Evolutionary conservation across 2,888 invertebrate genomes (phyloP).

Genomic region (Drosophila affinis): DNA sequence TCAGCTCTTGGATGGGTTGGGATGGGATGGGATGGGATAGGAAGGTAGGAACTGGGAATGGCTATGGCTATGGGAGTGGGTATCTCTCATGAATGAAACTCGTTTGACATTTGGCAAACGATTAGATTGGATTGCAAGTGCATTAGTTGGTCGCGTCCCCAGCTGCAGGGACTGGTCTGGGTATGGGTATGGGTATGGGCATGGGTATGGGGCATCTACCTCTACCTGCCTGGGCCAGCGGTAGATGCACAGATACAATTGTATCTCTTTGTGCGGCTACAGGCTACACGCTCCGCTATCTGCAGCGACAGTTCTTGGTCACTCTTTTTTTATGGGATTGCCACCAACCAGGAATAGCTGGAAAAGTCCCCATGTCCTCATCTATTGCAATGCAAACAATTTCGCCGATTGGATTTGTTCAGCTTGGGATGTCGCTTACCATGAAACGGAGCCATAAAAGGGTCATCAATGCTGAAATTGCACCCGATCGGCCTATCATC

Average conservation of each 20-base stretch:
- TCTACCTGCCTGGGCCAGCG: conserved; percentile 49
- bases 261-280: conserved; percentile 55
- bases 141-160: conserved; percentile 58
- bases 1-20: neutral
- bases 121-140: conserved; percentile 70
- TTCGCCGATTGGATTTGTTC: conserved; percentile 43
- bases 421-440: conserved; percentile 26
- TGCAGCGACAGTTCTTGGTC: conserved; percentile 13
- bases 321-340: conserved; percentile 61
- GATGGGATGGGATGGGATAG: neutral
- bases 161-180: conserved; percentile 11
- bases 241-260: conserved; percentile 59
- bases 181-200: too few species aligned
- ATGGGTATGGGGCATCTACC: neutral
- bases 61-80: neutral
- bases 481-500: neutral
- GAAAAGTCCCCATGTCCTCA: neutral
- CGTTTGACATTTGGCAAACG: conserved; percentile 69
- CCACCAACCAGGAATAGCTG: conserved; percentile 58
- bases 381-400: conserved; percentile 44
- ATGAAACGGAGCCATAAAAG: conserved; percentile 56
- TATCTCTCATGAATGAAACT: conserved; percentile 61
- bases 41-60: neutral
- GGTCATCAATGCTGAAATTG: conserved; percentile 75
- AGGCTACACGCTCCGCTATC: conserved; percentile 58